Base-by-base conservation (phyloP, 2,797 vertebrate species). In the Premnoplex brunnescens region DNA sequence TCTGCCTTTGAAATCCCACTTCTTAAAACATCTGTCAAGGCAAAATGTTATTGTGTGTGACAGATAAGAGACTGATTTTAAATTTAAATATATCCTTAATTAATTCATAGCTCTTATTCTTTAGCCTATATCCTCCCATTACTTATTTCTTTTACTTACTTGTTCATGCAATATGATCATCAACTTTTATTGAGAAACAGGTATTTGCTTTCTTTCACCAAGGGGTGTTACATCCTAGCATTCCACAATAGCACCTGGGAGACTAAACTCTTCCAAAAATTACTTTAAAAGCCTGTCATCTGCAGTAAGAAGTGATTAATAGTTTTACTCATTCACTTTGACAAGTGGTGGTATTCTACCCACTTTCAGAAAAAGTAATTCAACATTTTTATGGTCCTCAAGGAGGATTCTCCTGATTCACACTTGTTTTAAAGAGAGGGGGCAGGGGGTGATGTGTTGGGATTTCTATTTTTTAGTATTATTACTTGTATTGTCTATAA, bases 401-500 rank as follows among this genome's bases (percentile, higher is more conserved):
- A 67, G 73, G 39, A 69, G 11, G 34, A 64, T 49, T 74, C 16
- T 76, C 37, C 84, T 36, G 16, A 80, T 66, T 84, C 32, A 54
- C n/a, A 74, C 32, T 34, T 90, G 6, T 48, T 69, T 69, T 71
- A 60, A 79, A 36, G 10, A 14, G 6, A 4, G 4, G 8, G 10
- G 9, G 5, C 1, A 4, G 2, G 1, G 5, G 3, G 3, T 1
- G n/a, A 7, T 11, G 7, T 30, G 36, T 18, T 54, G n/a, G 20
- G 17, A 79, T 56, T 73, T 52, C 23, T 21, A 76, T 56, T 56
- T 55, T 76, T 49, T 14, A 0, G 1, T 28, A 41, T 82, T 52
- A 52, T 76, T 60, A 44, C 55, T 78, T 74, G 44, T 41, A 30
- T 34, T 54, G 22, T 16, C 59, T 54, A 49, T 26, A 73, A 36